These are phyloP conservation scores for Anthopleura xanthogrammica DNA, from an alignment of 92 coral and sea anemone genomes.

Conservation along the genomic window DNA sequence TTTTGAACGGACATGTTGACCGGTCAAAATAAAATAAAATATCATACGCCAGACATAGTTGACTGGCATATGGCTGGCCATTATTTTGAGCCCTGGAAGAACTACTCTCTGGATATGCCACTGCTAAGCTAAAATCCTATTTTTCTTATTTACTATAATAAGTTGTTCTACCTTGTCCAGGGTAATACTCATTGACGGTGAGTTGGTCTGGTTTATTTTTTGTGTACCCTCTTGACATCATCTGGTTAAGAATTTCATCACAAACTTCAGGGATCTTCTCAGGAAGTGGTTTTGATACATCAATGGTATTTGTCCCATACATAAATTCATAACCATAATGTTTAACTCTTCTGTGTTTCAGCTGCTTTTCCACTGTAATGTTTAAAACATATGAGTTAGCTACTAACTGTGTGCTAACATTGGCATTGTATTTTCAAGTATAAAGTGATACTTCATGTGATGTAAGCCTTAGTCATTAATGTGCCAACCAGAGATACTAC, in stretches of 20 bases:
- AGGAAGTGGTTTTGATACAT: slow-evolving; percentile 71
- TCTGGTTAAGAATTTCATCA: slow-evolving; percentile 48
- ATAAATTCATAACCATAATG: slow-evolving; percentile 97
- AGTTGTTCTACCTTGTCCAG: slow-evolving; percentile 83
- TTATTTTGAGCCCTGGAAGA: neutral
- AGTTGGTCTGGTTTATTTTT: slow-evolving; percentile 84
- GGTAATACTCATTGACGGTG: slow-evolving; percentile 87
- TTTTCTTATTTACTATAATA: neutral
- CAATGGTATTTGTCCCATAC: slow-evolving; percentile 84
- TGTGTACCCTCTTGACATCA: slow-evolving; percentile 59
- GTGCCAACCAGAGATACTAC: too few species aligned
- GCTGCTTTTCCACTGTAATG: slow-evolving; percentile 66
- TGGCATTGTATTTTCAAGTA: too few species aligned
- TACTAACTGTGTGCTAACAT: neutral
- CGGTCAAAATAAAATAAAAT: too few species aligned
- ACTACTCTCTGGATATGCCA: too few species aligned
- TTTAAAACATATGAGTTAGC: neutral
- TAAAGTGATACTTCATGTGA: too few species aligned
- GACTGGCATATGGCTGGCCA: too few species aligned
- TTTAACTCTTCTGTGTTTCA: slow-evolving; percentile 89
- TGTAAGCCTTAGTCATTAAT: too few species aligned
- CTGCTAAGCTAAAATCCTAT: too few species aligned
- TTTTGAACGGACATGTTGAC: too few species aligned
- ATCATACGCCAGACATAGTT: too few species aligned
- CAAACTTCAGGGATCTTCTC: slow-evolving; percentile 88